phyloP scores from a whole-genome alignment of 2,888 invertebrate species.

The Thereva unica region DNA sequence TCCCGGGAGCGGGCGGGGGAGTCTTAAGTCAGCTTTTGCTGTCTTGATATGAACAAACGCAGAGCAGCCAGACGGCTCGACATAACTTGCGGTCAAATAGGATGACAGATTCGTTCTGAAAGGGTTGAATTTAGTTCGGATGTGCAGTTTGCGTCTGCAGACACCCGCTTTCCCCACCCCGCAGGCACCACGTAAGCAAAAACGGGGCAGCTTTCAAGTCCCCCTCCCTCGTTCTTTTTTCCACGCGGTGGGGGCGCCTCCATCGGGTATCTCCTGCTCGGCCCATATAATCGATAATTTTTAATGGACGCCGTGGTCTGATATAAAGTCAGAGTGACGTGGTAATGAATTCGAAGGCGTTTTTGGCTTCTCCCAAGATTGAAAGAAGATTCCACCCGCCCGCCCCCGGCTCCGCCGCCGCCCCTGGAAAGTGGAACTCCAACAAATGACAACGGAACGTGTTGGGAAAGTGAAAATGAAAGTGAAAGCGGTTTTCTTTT shows the following conservation, averaged over 20 bases:
- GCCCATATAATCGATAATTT: slow-evolving; percentile 38
- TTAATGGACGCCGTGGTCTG: slow-evolving; percentile 39
- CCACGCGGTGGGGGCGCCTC: not conserved
- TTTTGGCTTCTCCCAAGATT: slow-evolving; percentile 18
- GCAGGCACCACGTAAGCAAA: no score
- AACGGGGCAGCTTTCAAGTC: no score
- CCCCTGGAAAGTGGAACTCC: not conserved
- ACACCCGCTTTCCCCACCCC: not conserved
- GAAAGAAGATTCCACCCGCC: slow-evolving; percentile 5
- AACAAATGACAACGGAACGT: slow-evolving; percentile 6
- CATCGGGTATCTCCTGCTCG: not conserved
- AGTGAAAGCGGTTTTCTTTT: slow-evolving; percentile 27
- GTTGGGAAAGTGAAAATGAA: slow-evolving; percentile 27
- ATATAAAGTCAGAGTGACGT: slow-evolving; percentile 38
- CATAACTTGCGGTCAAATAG: slow-evolving; percentile 30
- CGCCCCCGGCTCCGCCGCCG: not conserved
- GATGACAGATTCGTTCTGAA: slow-evolving; percentile 10
- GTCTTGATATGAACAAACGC: slow-evolving; percentile 2
- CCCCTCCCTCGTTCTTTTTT: not conserved
- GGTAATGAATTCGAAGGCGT: slow-evolving; percentile 40
- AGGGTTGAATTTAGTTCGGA: slow-evolving; percentile 6
- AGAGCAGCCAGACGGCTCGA: slow-evolving; percentile 22
- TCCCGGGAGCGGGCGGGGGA: slow-evolving; percentile 16
- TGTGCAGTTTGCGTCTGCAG: slow-evolving; percentile 2
- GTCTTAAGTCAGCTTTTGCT: not conserved